Evolutionary conservation across 1,140 invertebrate species (phyloP), one percentile per base, ranked within the genome.

Genomic region (Uloborus diversus): DNA sequence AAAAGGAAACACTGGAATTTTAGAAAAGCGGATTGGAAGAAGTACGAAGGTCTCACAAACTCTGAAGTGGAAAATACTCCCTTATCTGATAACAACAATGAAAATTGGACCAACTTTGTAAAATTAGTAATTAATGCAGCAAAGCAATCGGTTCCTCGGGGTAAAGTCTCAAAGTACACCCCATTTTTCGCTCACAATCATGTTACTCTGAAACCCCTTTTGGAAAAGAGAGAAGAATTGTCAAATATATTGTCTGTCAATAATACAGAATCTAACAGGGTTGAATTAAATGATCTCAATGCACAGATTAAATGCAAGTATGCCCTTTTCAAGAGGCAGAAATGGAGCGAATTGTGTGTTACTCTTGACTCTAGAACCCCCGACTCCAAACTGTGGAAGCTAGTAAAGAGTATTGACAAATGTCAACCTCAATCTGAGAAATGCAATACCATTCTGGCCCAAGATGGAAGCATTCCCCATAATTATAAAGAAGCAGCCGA

Each of bases 321-420:
- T 65, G 62, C 62, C 47, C 7, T 35, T 20, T 47, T 47, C 20
- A 65, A 47, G 27, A 65, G 62, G 33, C 42, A 65, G 47, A 13
- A 20, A 13, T 65, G 62, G 62, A 65, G 33, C 11, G 62, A 35
- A 35, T 17, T 70, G 28, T 56, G 51, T n/a, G 28, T 25, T 20
- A 70, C 27, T 42, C 13, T 70, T 70, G 68, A 70, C 32, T 56
- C 20, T 11, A 70, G 30, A 70, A 47, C 68, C 14, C 7, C n/a
- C 7, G 25, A 57, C 30, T 57, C 68, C 25, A 68, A 70, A 47
- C 14, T 70, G 27, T 70, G 68, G 51, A 70, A 70, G 35, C 23
- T 70, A 0, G 65, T 53, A 32, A 69, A 42, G 37, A 17, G 7
- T 42, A 7, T 42, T 7, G 37, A 42, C 17, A 42, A 42, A 42